Evolutionary conservation across 92 coral and sea anemone genomes (phyloP), one percentile per base, ranked within the genome.

Genomic region (Epizoanthus stellaris): DNA sequence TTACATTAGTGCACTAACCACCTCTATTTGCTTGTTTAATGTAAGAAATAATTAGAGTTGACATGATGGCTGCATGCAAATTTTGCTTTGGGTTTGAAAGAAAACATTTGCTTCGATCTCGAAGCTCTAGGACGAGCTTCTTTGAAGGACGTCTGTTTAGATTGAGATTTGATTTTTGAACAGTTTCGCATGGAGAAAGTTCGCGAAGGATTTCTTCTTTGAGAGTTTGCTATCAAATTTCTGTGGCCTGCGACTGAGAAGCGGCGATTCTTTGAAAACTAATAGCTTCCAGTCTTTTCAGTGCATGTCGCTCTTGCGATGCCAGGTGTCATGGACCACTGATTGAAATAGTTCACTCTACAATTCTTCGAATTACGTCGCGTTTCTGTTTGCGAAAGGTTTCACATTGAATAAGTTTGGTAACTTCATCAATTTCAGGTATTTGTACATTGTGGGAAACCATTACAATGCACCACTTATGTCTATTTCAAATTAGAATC

Each of bases 1-100:
- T 95, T 82, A 90, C 85, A 96, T 96, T 96, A 96, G 87, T 79
- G 67, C 75, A 80, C 88, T 92, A 90, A 88, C 94, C 94, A 94
- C 94, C 87, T 86, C 81, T 93, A 89, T 93, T 93, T 93, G 89
- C 96, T 85, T 81, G 98, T 94, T 91, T 89, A 85, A 94, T 89
- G 94, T 96, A 92, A 86, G 93, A 92, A 94, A 93, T 94, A 96
- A 96, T 96, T 96, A 92, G 93, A 89, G 75, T 86, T 96, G 98
- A 94, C 98, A 66, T 87, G 90, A 81, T 61, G 84, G 88, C 69
- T 75, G 82, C 76, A 86, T 86, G 90, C 85, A 90, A 90, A 90
- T 90, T 88, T 77, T 60, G 79, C 90, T 69, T 87, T 82, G 87
- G 80, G 85, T 70, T 34, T 43, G 83, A 80, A 74, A 73, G 87